Percentiles rank a stretch among this genome's conserved stretches.
phyloP scores from a whole-genome alignment of 2,797 vertebrate genomes.

The Halcyon badia region DNA sequence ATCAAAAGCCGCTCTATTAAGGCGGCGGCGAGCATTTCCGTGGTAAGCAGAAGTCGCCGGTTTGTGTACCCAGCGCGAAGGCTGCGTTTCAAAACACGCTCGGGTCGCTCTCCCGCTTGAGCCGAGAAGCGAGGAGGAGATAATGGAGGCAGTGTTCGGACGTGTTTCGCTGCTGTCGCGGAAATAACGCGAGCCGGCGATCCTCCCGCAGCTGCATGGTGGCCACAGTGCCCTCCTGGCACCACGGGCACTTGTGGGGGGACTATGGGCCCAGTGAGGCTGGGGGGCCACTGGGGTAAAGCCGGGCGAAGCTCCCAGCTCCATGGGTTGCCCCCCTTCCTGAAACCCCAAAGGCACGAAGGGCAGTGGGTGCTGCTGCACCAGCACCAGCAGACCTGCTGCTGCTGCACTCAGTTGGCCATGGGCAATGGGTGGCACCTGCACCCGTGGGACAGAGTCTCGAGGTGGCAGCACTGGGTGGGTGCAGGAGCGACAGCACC shows the following conservation, averaged over 20 bases:
- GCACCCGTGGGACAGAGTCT: not conserved
- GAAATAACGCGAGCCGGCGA: not conserved
- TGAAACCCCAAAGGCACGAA: accelerated
- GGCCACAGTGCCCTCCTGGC: accelerated
- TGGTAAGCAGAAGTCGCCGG: not conserved
- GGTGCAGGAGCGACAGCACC: not conserved
- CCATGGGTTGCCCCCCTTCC: accelerated
- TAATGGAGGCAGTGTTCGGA: conserved; percentile 61
- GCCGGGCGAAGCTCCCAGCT: not conserved
- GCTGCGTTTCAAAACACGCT: conserved; percentile 32
- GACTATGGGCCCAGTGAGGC: accelerated
- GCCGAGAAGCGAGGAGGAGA: not conserved
- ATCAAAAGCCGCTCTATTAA: conserved; percentile 59
- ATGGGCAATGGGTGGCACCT: accelerated
- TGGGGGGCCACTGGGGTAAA: accelerated
- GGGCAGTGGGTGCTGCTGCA: accelerated
- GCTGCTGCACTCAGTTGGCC: not conserved
- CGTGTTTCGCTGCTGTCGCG: not conserved
- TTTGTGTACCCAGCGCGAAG: conserved; percentile 35
- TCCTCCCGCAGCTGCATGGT: not conserved
- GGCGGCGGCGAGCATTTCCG: not conserved
- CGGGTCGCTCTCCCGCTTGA: not conserved
- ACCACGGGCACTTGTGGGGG: not conserved
- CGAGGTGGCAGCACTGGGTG: accelerated
- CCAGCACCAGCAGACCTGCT: not conserved